Evolutionary conservation across 2,797 vertebrate genomes (phyloP).

Genomic region (Sorex maritimensis): DNA sequence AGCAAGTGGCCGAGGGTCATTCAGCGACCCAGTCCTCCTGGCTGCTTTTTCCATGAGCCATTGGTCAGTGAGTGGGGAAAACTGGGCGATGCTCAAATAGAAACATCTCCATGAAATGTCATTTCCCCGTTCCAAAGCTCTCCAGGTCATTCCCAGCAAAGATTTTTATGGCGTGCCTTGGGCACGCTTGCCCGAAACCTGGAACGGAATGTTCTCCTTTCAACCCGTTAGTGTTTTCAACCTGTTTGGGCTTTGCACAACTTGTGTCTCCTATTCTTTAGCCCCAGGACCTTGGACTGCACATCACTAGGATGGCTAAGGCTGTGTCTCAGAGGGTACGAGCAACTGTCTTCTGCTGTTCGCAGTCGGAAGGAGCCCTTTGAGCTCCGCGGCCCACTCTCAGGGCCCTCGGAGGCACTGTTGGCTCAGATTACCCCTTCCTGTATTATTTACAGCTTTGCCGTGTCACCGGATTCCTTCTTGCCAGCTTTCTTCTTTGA

Average conservation of each 20-base stretch:
- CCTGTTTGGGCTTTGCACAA: conserved; percentile 32
- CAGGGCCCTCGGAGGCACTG: no score
- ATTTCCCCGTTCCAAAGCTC: not conserved
- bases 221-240: conserved; percentile 9
- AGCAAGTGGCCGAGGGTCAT: conserved; percentile 34
- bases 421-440: conserved; percentile 45
- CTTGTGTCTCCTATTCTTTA: not conserved
- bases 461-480: not conserved
- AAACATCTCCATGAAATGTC: not conserved
- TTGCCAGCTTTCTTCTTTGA: not conserved
- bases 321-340: not conserved
- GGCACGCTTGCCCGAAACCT: not conserved
- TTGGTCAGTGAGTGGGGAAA: not conserved
- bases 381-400: not conserved
- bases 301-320: not conserved
- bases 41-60: not conserved
- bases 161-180: not conserved
- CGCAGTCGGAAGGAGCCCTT: not conserved
- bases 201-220: not conserved
- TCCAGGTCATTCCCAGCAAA: not conserved
- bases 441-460: conserved; percentile 21
- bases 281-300: conserved; percentile 25
- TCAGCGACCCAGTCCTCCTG: not conserved
- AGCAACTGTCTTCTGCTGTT: not conserved
- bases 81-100: not conserved